Evolutionary conservation across 2,113 vertebrate species (phyloP).

Genomic region (Chaetura pelagica): DNA sequence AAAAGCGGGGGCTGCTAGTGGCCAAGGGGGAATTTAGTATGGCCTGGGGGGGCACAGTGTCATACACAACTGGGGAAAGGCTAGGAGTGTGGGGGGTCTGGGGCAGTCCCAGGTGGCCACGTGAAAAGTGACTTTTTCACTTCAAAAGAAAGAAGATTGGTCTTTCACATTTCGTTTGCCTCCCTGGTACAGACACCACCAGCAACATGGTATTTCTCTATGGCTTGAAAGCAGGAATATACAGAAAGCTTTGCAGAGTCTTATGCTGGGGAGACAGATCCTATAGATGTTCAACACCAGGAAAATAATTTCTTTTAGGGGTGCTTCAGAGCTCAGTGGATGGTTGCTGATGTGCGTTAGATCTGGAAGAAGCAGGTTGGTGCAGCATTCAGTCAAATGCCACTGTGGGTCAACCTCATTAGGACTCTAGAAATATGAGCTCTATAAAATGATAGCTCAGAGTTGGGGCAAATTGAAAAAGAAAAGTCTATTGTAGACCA

Average conservation of each 20-base stretch:
- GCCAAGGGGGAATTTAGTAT: background rate
- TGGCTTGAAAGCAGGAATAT: background rate
- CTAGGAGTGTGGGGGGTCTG: fast-evolving
- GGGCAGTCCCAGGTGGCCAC: background rate
- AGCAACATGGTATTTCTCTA: background rate
- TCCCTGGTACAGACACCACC: background rate
- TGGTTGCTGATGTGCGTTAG: background rate
- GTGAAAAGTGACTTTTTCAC: background rate
- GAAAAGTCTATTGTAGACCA: background rate
- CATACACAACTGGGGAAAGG: background rate
- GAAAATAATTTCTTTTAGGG: background rate
- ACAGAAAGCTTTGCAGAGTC: background rate
- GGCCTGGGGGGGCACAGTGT: constrained; percentile 3
- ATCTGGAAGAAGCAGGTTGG: background rate
- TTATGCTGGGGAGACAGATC: background rate
- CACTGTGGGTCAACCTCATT: background rate
- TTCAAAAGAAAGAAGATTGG: background rate
- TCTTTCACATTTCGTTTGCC: background rate
- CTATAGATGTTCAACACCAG: background rate
- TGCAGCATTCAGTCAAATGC: background rate
- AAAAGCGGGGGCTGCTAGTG: constrained; percentile 9
- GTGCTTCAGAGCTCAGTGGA: background rate
- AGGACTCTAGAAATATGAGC: background rate
- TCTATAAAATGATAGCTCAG: background rate
- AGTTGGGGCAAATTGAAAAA: background rate